These are phyloP conservation scores for Intellagama lesueurii DNA, from an alignment of 2,797 vertebrate species.

Conservation along the genomic window DNA sequence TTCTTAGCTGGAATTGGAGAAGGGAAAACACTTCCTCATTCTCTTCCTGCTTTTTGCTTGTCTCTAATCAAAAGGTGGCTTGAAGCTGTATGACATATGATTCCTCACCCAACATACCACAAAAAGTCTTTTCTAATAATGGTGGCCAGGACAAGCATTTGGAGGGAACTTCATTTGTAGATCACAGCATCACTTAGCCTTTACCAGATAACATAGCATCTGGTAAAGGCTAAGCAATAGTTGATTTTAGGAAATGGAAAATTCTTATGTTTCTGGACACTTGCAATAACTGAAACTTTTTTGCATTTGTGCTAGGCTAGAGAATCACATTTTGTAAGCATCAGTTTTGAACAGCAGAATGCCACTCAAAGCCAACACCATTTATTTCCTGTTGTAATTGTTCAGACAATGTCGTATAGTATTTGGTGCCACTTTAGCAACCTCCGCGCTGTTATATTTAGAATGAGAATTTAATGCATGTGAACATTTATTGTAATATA, in stretches of 20 bases:
- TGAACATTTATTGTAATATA: slow-evolving; percentile 11
- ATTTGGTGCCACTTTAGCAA: slow-evolving; percentile 41
- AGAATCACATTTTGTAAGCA: slow-evolving; percentile 59
- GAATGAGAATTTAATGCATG: slow-evolving; percentile 43
- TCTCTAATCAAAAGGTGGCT: neutral
- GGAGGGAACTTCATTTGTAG: neutral
- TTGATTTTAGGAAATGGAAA: neutral
- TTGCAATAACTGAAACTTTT: slow-evolving; percentile 28
- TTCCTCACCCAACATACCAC: neutral
- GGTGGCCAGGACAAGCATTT: neutral
- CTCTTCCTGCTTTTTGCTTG: neutral
- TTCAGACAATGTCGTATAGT: slow-evolving; percentile 59
- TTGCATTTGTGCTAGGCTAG: slow-evolving; percentile 47
- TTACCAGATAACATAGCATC: neutral
- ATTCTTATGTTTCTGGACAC: slow-evolving; percentile 19
- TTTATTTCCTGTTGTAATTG: slow-evolving; percentile 60
- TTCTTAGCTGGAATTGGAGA: neutral
- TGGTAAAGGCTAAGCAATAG: neutral
- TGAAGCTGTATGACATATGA: neutral
- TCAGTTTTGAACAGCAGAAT: slow-evolving; percentile 54
- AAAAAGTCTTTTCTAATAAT: neutral
- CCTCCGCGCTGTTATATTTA: slow-evolving; percentile 38
- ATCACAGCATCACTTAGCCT: neutral
- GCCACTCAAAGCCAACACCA: slow-evolving; percentile 37
- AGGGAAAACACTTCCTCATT: neutral